phyloP scores from a whole-genome alignment of 2,888 invertebrate species.

The Eupithecia centaureata region DNA sequence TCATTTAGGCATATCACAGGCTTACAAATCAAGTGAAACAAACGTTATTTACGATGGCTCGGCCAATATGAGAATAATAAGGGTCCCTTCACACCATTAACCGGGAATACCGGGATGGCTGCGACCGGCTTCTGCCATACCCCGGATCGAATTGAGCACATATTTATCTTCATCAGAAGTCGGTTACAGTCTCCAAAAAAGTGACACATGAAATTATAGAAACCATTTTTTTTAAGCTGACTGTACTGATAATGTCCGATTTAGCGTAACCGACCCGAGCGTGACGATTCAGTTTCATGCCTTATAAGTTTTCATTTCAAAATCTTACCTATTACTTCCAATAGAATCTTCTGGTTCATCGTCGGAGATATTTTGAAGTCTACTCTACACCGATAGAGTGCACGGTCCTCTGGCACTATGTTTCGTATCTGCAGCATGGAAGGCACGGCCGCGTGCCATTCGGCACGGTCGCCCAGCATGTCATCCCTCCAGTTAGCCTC shows the following conservation, averaged over 20 bases:
- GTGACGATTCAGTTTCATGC: no score
- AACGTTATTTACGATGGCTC: neutral
- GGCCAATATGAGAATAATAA: no score
- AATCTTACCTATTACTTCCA: slow-evolving; percentile 88
- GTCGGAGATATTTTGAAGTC: slow-evolving; percentile 92
- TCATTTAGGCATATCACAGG: neutral
- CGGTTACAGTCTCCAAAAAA: no score
- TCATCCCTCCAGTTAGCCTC: slow-evolving; percentile 89
- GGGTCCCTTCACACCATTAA: no score
- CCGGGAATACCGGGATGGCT: no score
- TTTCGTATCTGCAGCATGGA: slow-evolving; percentile 88
- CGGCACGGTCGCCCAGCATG: slow-evolving; percentile 86
- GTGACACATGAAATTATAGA: no score
- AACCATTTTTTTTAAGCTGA: no score
- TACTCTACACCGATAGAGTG: slow-evolving; percentile 91
- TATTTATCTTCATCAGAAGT: no score
- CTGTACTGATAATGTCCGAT: no score
- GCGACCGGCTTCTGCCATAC: no score
- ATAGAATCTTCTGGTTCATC: slow-evolving; percentile 88
- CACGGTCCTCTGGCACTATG: slow-evolving; percentile 89
- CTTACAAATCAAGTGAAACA: neutral
- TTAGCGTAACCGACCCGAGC: neutral
- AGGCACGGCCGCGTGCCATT: slow-evolving; percentile 86
- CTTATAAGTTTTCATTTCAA: neutral
- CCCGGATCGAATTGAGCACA: no score